Conservation (phyloP, 1,140 invertebrate genomes). For the Heliconius congener region DNA sequence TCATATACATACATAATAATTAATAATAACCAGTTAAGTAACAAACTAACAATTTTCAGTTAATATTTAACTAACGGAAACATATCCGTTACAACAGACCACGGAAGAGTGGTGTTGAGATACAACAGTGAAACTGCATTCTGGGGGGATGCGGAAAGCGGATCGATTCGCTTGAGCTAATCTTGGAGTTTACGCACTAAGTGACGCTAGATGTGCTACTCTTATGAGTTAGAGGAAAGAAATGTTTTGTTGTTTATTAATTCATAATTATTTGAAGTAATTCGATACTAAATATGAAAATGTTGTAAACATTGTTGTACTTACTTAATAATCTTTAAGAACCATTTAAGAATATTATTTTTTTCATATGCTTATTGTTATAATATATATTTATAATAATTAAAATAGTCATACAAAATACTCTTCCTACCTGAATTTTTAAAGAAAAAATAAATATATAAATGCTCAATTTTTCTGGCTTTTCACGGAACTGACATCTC, state of each 20-base stretch:
- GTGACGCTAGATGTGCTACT: constrained; percentile 9
- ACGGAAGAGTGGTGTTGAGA: constrained; percentile 67
- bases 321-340: too few species aligned
- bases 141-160: constrained; percentile 54
- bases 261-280: not conserved
- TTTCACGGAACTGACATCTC: not conserved
- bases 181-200: not conserved
- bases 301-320: too few species aligned
- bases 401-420: too few species aligned
- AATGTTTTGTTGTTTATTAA: not conserved
- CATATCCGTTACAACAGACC: constrained; percentile 38
- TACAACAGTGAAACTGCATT: constrained; percentile 66
- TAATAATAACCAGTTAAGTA: not conserved
- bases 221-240: not conserved
- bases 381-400: too few species aligned
- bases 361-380: too few species aligned
- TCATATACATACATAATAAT: too few species aligned
- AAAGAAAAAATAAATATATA: too few species aligned
- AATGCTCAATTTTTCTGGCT: not conserved
- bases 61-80: constrained; percentile 28
- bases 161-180: constrained; percentile 42
- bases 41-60: not conserved
- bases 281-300: too few species aligned
- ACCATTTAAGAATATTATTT: too few species aligned
- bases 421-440: too few species aligned